phyloP scores from a whole-genome alignment of 2,113 vertebrate species.

The Microcebus lehilahytsara region DNA sequence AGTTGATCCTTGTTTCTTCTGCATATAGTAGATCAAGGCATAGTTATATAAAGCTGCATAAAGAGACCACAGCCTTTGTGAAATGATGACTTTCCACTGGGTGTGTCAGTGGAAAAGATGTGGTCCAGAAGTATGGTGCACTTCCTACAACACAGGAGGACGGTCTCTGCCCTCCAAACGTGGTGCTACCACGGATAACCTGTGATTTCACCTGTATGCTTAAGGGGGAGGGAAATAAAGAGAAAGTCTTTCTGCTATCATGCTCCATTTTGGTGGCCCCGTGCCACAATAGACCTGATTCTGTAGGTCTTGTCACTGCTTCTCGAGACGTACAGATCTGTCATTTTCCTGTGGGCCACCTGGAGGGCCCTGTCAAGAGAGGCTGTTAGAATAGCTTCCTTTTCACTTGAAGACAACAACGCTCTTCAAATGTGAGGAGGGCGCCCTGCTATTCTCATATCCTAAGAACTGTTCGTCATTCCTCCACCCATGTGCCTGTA shows the following conservation, averaged over 20 bases:
- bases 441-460: background rate
- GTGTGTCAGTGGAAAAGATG: background rate
- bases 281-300: background rate
- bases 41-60: background rate
- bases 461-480: background rate
- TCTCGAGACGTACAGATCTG: background rate
- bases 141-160: background rate
- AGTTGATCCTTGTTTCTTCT: background rate
- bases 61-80: background rate
- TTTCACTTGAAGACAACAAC: background rate
- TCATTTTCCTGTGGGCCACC: background rate
- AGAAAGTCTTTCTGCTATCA: background rate
- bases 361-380: background rate
- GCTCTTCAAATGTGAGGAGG: background rate
- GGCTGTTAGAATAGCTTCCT: background rate
- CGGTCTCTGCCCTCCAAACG: background rate
- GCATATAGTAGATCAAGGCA: background rate
- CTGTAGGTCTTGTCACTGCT: background rate
- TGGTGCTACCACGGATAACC: background rate
- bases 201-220: fast-evolving
- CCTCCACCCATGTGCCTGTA: background rate
- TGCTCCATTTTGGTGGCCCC: background rate
- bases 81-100: background rate
- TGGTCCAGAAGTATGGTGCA: fast-evolving
- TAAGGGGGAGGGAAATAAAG: background rate